A percentile compares a stretch with the other conserved stretches of the same genome.
Conservation (phyloP, 1,140 invertebrate genomes). For the Leptinotarsa texana region DNA sequence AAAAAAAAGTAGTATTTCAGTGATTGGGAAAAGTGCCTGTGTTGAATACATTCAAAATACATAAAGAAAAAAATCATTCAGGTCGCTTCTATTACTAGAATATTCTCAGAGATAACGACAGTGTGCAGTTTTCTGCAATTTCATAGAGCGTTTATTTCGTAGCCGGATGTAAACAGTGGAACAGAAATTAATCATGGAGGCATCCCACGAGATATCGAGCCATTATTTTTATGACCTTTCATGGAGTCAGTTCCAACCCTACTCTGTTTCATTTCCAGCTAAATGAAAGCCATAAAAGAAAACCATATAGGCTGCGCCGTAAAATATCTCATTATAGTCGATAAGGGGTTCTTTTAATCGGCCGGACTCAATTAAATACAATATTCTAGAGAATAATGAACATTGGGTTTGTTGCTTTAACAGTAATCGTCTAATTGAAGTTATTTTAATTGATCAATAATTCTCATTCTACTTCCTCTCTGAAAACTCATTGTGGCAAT, state of each 20-base stretch:
- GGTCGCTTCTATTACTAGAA: too few species aligned
- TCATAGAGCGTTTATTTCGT: background rate
- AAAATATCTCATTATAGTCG: conserved; percentile 3
- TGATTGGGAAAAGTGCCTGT: too few species aligned
- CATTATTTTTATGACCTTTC: conserved; percentile 1
- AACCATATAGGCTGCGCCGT: background rate
- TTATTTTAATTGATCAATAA: too few species aligned
- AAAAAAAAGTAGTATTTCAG: too few species aligned
- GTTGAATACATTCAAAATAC: too few species aligned
- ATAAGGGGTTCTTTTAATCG: conserved; percentile 8
- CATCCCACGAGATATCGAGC: background rate
- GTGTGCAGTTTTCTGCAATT: background rate
- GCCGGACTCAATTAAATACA: background rate
- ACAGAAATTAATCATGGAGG: background rate
- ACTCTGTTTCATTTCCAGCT: conserved; percentile 2
- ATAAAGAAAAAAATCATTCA: too few species aligned
- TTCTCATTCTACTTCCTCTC: too few species aligned
- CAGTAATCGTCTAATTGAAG: too few species aligned
- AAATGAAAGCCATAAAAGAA: conserved; percentile 6
- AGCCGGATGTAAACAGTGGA: background rate
- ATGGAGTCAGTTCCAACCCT: background rate
- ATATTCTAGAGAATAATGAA: too few species aligned
- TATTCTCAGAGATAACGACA: background rate
- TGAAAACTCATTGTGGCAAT: too few species aligned
- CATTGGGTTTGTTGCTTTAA: too few species aligned